A percentile compares a stretch with the other conserved stretches of the same genome.
Evolutionary conservation across 2,888 invertebrate genomes (phyloP).

Genomic region (Branchellion lobata): DNA sequence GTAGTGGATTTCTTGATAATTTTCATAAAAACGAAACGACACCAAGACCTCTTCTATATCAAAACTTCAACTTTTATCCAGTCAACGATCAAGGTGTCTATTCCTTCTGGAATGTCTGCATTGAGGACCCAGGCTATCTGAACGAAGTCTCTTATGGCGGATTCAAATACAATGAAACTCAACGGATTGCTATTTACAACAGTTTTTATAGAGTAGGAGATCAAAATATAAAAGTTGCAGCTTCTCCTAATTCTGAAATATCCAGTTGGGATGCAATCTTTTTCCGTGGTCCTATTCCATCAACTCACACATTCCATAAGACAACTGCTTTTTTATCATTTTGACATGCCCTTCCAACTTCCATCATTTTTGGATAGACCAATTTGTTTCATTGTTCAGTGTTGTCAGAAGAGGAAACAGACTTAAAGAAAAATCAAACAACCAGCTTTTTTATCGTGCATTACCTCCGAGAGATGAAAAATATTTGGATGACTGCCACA

Average conservation of each 20-base stretch:
- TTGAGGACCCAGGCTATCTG: conserved; percentile 14
- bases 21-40: not conserved
- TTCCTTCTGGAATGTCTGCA: conserved; percentile 48
- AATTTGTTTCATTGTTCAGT: conserved; percentile 45
- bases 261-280: conserved; percentile 46
- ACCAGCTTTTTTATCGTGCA: conserved; percentile 45
- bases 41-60: not conserved
- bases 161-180: conserved; percentile 41
- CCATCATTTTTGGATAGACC: conserved; percentile 49
- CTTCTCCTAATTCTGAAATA: conserved; percentile 42
- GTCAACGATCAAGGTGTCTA: conserved; percentile 48
- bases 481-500: conserved; percentile 35
- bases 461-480: conserved; percentile 21
- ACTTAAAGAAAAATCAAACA: conserved; percentile 22
- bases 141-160: not conserved
- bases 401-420: conserved; percentile 40
- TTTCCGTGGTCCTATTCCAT: conserved; percentile 37
- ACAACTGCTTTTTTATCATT: conserved; percentile 44
- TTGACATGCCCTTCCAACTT: conserved; percentile 46
- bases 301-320: conserved; percentile 23
- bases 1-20: not conserved
- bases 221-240: conserved; percentile 40
- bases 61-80: conserved; percentile 45
- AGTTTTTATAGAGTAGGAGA: conserved; percentile 41
- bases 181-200: conserved; percentile 47